Percentiles rank a stretch among this genome's conserved stretches.
phyloP scores from a whole-genome alignment of 2,113 vertebrate species.

The Ariopsis seemanni region DNA sequence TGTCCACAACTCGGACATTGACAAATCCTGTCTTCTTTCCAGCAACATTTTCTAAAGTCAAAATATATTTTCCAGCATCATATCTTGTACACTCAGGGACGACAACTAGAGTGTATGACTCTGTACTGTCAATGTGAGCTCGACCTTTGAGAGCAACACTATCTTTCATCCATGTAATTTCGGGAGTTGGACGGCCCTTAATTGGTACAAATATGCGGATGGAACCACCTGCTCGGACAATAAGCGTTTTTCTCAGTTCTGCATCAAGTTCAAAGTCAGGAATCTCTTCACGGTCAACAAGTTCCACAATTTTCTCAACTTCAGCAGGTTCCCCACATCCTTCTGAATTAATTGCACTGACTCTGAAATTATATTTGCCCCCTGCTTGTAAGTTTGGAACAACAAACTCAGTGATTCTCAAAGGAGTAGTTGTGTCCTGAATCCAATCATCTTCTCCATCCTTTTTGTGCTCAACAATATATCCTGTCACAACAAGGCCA shows the following conservation, averaged over 20 bases:
- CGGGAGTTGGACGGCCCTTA: constrained; percentile 89
- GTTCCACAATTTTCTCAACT: constrained; percentile 85
- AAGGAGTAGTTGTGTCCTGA: constrained; percentile 82
- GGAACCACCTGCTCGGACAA: constrained; percentile 88
- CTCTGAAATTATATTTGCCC: constrained; percentile 93
- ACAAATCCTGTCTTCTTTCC: constrained; percentile 97
- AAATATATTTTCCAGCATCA: constrained; percentile 92
- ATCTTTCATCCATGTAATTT: constrained; percentile 96
- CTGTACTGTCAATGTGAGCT: constrained; percentile 92
- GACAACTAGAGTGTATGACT: constrained; percentile 92
- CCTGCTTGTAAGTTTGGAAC: constrained; percentile 88
- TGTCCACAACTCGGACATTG: constrained; percentile 93
- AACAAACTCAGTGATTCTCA: constrained; percentile 89
- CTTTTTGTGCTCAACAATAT: constrained; percentile 93
- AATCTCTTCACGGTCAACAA: constrained; percentile 83
- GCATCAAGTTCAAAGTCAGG: constrained; percentile 98
- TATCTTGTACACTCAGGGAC: constrained; percentile 94
- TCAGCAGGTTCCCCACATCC: constrained; percentile 88
- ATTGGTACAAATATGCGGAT: constrained; percentile 95
- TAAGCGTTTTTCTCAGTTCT: constrained; percentile 92
- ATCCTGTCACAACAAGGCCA: constrained; percentile 92
- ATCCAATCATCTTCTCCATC: constrained; percentile 93
- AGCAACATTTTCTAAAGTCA: constrained; percentile 93
- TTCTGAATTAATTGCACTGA: constrained; percentile 89
- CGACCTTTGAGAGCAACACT: constrained; percentile 83